Evolutionary conservation across 2,113 vertebrate genomes (phyloP).

Genomic region (Crotalus helleri): DNA sequence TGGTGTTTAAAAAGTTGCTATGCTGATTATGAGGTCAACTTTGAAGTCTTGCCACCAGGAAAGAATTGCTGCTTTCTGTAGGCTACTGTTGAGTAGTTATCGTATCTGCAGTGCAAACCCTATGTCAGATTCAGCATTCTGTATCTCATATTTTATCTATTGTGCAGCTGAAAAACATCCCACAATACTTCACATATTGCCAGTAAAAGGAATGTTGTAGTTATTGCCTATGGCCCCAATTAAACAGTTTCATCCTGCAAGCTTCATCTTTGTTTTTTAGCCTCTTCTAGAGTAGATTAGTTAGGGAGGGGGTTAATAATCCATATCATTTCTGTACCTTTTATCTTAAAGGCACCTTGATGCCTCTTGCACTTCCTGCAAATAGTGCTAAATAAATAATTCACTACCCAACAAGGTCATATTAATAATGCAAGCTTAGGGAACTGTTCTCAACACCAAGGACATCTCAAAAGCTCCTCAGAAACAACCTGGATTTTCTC

Average conservation of each 20-base stretch:
- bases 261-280: not conserved
- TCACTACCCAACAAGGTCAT: not conserved
- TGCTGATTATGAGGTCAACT: not conserved
- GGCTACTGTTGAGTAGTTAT: not conserved
- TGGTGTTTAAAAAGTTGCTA: not conserved
- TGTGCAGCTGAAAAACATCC: not conserved
- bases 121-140: not conserved
- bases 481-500: not conserved
- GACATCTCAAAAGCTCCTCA: slow-evolving; percentile 13
- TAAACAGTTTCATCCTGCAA: not conserved
- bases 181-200: not conserved
- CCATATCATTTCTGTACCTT: not conserved
- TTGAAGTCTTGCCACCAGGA: not conserved
- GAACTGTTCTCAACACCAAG: slow-evolving; percentile 10
- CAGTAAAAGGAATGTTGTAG: not conserved
- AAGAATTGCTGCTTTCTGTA: not conserved
- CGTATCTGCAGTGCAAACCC: not conserved
- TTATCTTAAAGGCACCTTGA: not conserved
- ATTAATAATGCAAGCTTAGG: slow-evolving; percentile 20
- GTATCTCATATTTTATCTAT: not conserved
- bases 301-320: not conserved
- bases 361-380: not conserved
- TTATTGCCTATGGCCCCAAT: not conserved
- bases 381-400: slow-evolving; percentile 32
- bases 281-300: not conserved